These are phyloP conservation scores for Nematolebias whitei DNA, from an alignment of 2,113 vertebrate species.

Conservation along the genomic window DNA sequence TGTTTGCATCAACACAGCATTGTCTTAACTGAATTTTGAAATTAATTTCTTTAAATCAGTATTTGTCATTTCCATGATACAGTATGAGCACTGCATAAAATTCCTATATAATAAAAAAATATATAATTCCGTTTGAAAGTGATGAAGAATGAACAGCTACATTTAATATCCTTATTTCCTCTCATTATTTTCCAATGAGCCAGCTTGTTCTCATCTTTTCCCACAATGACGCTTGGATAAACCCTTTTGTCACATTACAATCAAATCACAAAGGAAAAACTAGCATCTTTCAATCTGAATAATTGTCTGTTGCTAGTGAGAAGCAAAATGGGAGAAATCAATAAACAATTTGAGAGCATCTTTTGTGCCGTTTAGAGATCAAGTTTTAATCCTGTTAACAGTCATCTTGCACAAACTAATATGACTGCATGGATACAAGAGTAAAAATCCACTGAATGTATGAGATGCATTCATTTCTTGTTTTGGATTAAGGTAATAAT, in stretches of 20 bases:
- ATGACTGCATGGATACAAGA: background rate
- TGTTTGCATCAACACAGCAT: constrained; percentile 39
- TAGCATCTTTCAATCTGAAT: background rate
- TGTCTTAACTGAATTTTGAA: constrained; percentile 33
- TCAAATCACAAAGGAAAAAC: background rate
- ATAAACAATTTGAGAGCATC: too few relatives aligned
- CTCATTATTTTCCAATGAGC: background rate
- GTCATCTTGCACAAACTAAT: background rate
- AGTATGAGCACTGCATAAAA: constrained; percentile 10
- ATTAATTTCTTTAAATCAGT: constrained; percentile 26
- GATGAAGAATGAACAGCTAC: background rate
- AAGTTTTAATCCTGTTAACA: background rate
- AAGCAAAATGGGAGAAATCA: too few relatives aligned
- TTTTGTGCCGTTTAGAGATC: background rate
- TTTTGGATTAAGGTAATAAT: too few relatives aligned
- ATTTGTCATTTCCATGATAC: constrained; percentile 30
- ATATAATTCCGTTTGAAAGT: background rate
- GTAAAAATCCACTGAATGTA: background rate
- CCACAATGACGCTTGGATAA: too few relatives aligned
- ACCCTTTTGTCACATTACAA: background rate
- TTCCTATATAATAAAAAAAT: constrained; percentile 4
- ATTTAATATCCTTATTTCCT: background rate
- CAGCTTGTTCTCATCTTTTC: background rate
- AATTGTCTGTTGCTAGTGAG: too few relatives aligned
- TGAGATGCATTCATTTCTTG: background rate